These are phyloP conservation scores for Pedionomus torquatus DNA, from an alignment of 2,113 vertebrate genomes.

Conservation along the genomic window DNA sequence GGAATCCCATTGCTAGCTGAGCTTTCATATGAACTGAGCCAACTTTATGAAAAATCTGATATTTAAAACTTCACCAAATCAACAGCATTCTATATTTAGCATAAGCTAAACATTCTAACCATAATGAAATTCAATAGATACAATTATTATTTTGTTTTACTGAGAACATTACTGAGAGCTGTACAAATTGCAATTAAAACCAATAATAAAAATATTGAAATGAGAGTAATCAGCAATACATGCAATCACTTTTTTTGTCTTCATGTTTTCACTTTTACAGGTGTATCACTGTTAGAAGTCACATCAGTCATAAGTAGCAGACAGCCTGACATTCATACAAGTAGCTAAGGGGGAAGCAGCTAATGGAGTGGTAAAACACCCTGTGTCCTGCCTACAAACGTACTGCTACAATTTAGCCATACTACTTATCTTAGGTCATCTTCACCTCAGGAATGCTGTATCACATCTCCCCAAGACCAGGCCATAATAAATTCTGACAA, in stretches of 20 bases:
- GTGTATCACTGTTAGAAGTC: not conserved
- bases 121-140: not conserved
- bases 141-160: not conserved
- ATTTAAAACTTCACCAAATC: not conserved
- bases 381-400: not conserved
- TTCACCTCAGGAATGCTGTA: not conserved
- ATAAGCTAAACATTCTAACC: not conserved
- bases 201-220: not conserved
- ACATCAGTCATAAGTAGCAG: not conserved
- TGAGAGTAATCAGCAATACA: not conserved
- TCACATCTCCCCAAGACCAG: not conserved
- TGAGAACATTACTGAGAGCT: not conserved
- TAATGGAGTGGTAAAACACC: not conserved
- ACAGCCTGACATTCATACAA: not conserved
- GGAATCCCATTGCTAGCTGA: not conserved
- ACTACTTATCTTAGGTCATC: rapidly evolving
- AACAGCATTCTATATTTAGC: not conserved
- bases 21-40: not conserved
- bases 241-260: rapidly evolving
- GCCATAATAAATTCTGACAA: not conserved
- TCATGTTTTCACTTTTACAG: not conserved
- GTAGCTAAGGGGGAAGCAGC: not conserved
- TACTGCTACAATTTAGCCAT: not conserved
- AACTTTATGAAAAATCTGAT: not conserved
- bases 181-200: not conserved